Evolutionary conservation across 2,797 vertebrate genomes (phyloP).

Genomic region (Hydrocynus forskahlii): DNA sequence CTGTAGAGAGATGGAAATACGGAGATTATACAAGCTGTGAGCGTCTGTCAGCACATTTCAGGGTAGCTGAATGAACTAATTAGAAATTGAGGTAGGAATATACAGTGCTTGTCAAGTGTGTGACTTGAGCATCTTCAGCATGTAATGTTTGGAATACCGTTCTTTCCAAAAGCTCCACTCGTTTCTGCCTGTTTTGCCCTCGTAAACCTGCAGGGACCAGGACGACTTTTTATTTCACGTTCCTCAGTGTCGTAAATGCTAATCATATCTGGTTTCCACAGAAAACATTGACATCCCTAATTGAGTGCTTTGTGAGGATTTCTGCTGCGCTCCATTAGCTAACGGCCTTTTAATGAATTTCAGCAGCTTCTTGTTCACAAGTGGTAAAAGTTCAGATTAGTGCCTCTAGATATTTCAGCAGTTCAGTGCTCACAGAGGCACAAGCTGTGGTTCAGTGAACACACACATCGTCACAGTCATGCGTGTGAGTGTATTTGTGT

Average conservation of each 20-base stretch:
- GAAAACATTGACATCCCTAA: conserved; percentile 16
- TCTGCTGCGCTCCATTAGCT: conserved; percentile 46
- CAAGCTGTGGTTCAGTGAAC: conserved; percentile 22
- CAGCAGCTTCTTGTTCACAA: conserved; percentile 6
- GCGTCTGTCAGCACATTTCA: too few species aligned
- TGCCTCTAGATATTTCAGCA: conserved; percentile 46
- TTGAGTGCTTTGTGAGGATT: conserved; percentile 37
- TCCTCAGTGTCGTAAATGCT: neutral
- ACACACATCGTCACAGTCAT: conserved; percentile 9
- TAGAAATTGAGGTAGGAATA: neutral
- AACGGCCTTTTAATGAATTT: conserved; percentile 46
- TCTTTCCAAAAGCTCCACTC: neutral
- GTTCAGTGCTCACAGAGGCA: conserved; percentile 32
- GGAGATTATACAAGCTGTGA: neutral
- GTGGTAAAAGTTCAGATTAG: conserved; percentile 37
- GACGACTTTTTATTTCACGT: neutral
- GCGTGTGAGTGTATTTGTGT: neutral
- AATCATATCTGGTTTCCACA: conserved; percentile 6
- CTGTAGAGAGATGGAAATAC: neutral
- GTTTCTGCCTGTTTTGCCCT: conserved; percentile 1
- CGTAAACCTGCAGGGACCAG: neutral
- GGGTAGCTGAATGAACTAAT: neutral
- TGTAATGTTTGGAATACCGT: neutral
- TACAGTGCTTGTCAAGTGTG: neutral
- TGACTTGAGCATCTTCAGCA: neutral